Base-by-base conservation (phyloP, 1,140 invertebrate species). In the Acyrthosiphon pisum region DNA sequence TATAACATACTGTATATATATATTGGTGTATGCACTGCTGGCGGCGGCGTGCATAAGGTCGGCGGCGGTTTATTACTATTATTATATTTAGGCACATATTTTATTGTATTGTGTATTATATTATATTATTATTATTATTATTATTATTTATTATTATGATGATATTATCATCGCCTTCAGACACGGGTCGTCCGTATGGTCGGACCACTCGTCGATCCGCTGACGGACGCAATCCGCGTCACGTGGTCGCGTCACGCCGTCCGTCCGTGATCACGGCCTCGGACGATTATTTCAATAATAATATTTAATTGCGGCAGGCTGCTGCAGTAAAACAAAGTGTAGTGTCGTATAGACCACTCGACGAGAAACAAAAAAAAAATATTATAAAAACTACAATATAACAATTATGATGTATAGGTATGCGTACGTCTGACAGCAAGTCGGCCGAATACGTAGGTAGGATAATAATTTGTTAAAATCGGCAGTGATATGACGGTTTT, bases 141-240 rank as follows among this genome's bases (percentile, higher is more conserved):
- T 48, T 46, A 46, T 18, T n/a, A 46, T 18, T 44, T 30, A 14
- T 30, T 87, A 87, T 87, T n/a, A n/a, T 48, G 3, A 48, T 50
- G 44, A 87, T 41, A 37, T 26, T 30, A 56, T 41, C 50, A 3
- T 90, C 50, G 37, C 86, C 30, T n/a, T 88, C 50, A 44, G 35
- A 11, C 88, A 90, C 88, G 88, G 88, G 35, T 41, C 50, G 88
- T 90, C 88, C 50, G 90, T 48, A 81, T 91, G 90, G 90, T 76
- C 60, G 56, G 22, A 81, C 37, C 90, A 91, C 90, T 91, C 90
- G 90, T 91, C 90, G 41, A 81, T 48, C 41, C 46, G 90, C 68
- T 81, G 60, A 91, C 53, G 50, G 56, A 30, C 88, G 88, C 53
- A 23, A 14, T 90, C n/a, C 53, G 2, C 53, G 44, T 90, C 88